Evolutionary conservation across 2,888 invertebrate species (phyloP).

Genomic region (Orthonevra nobilis): DNA sequence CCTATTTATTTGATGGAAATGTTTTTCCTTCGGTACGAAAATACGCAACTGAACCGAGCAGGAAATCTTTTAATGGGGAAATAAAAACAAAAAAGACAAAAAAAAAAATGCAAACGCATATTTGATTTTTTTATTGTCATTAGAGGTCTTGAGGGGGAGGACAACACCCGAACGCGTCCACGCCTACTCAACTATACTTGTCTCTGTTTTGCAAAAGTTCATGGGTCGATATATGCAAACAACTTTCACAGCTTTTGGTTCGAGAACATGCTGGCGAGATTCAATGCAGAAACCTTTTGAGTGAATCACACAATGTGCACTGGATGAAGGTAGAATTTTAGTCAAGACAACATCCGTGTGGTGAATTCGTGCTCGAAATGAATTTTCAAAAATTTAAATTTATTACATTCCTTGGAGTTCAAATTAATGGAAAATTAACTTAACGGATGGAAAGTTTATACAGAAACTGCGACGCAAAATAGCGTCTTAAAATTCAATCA

Average conservation of each 20-base stretch:
- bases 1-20: neutral
- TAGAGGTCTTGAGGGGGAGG: neutral
- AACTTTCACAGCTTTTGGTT: neutral
- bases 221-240: neutral
- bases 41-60: constrained; percentile 34
- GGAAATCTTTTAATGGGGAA: constrained; percentile 53
- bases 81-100: neutral
- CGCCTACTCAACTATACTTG: neutral
- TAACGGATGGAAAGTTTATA: too few species aligned
- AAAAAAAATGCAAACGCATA: constrained; percentile 1
- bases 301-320: neutral
- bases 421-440: too few species aligned
- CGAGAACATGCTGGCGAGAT: neutral
- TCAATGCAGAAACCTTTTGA: neutral
- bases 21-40: constrained; percentile 1
- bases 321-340: neutral
- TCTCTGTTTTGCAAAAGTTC: neutral
- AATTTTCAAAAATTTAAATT: too few species aligned
- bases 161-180: neutral
- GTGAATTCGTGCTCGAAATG: constrained; percentile 1
- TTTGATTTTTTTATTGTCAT: constrained; percentile 25
- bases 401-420: too few species aligned
- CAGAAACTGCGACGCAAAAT: too few species aligned
- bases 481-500: too few species aligned
- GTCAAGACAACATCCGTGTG: neutral